Conservation (phyloP, 2,888 invertebrate species). For the Pterostichus niger region DNA sequence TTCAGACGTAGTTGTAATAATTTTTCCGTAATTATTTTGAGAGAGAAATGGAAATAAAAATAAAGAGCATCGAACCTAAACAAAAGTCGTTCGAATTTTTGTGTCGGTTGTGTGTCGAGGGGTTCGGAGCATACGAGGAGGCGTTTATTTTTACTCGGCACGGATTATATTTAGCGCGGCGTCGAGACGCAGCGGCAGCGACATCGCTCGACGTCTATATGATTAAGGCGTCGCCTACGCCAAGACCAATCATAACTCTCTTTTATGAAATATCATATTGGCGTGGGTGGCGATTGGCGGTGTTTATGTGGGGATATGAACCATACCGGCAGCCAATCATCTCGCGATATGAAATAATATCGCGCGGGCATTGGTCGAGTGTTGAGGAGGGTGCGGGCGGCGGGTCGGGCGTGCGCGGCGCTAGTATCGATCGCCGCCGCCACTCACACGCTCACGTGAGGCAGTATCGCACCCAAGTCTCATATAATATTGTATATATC, state of each 20-base stretch:
- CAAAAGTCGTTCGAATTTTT: constrained; percentile 38
- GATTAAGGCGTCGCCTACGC: constrained; percentile 68
- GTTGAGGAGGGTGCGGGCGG: constrained; percentile 72
- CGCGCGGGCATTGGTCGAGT: constrained; percentile 79
- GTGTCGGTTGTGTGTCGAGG: background rate
- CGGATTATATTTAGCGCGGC: constrained; percentile 37
- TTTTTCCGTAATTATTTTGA: constrained; percentile 20
- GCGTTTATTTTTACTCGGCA: constrained; percentile 31
- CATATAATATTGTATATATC: constrained; percentile 75
- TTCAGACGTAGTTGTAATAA: constrained; percentile 1
- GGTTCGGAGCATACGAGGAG: background rate
- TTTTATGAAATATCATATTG: constrained; percentile 74
- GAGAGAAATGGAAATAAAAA: constrained; percentile 1
- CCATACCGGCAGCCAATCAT: constrained; percentile 80
- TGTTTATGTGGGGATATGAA: constrained; percentile 74
- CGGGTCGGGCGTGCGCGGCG: constrained; percentile 73
- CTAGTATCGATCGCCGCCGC: constrained; percentile 42
- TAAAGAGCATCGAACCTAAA: constrained; percentile 54
- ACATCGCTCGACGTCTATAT: constrained; percentile 39
- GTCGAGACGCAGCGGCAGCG: constrained; percentile 17
- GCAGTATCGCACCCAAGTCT: constrained; percentile 69
- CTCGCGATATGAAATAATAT: constrained; percentile 83
- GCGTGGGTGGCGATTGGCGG: constrained; percentile 71
- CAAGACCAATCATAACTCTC: constrained; percentile 73
- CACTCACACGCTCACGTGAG: constrained; percentile 71